phyloP scores from a whole-genome alignment of 2,888 invertebrate species.

The Trilocha varians region DNA sequence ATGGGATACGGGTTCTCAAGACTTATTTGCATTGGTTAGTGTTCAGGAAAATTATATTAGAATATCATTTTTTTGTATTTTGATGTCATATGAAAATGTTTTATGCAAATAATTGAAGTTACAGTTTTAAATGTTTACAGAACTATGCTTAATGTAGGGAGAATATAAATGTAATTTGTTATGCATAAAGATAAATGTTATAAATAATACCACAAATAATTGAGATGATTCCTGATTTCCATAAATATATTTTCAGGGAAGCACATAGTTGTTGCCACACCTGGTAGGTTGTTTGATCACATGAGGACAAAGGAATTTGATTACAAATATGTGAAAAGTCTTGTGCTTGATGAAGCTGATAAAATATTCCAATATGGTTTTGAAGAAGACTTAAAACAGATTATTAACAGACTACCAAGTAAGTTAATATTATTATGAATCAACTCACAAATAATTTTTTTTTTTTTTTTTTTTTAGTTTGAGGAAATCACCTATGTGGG shows the following conservation, averaged over 20 bases:
- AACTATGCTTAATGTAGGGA: too few relatives aligned
- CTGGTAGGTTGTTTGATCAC: conserved; percentile 95
- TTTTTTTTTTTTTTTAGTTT: conserved; percentile 1
- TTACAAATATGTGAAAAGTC: conserved; percentile 89
- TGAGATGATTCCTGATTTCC: background rate
- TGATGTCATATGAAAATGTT: too few relatives aligned
- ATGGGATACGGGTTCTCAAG: too few relatives aligned
- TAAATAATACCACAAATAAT: background rate
- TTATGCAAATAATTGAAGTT: too few relatives aligned
- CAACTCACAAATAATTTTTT: background rate
- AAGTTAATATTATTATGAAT: conserved; percentile 42
- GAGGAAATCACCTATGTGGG: too few relatives aligned
- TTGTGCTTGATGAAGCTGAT: conserved; percentile 97
- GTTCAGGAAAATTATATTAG: too few relatives aligned
- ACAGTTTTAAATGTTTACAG: too few relatives aligned
- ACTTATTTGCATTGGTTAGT: too few relatives aligned
- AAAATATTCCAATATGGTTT: conserved; percentile 97
- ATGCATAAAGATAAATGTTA: too few relatives aligned
- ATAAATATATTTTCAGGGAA: conserved; percentile 69
- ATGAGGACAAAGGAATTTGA: conserved; percentile 92
- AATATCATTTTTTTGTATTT: too few relatives aligned
- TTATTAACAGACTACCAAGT: conserved; percentile 93
- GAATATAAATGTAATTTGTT: too few relatives aligned
- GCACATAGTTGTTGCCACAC: conserved; percentile 94
- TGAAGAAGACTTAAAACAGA: conserved; percentile 96